A percentile compares a stretch with the other conserved stretches of the same genome.
Evolutionary conservation across 2,888 invertebrate genomes (phyloP).

Genomic region (Colostygia pectinataria): DNA sequence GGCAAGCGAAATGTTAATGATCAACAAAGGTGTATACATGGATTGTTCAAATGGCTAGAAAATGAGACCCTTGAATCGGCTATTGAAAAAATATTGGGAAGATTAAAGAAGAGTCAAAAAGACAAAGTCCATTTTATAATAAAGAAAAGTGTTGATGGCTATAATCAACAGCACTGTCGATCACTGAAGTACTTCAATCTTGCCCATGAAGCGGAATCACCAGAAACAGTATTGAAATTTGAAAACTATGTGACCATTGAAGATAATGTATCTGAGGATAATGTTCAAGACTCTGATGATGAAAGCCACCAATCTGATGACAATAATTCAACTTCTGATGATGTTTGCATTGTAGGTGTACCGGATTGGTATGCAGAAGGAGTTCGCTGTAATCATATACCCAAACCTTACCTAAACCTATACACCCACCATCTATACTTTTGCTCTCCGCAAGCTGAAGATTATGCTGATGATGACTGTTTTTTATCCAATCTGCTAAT

Average conservation of each 20-base stretch:
- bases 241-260: conserved; percentile 1
- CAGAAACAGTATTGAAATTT: conserved; percentile 1
- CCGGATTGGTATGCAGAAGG: conserved; percentile 87
- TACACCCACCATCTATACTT: conserved; percentile 85
- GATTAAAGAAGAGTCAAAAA: conserved; percentile 82
- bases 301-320: conserved; percentile 43
- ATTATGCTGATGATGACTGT: conserved; percentile 83
- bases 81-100: conserved; percentile 85
- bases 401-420: conserved; percentile 87
- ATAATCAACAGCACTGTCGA: conserved; percentile 82
- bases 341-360: conserved; percentile 44
- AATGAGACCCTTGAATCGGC: conserved; percentile 88
- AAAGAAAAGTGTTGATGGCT: conserved; percentile 85
- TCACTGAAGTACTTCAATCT: conserved; percentile 83
- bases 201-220: conserved; percentile 26
- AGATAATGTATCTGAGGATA: conserved; percentile 22
- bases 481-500: conserved; percentile 84
- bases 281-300: conserved; percentile 34
- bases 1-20: conserved; percentile 79
- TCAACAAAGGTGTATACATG: conserved; percentile 87
- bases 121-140: conserved; percentile 81
- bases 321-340: conserved; percentile 35
- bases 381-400: conserved; percentile 84
- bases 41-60: conserved; percentile 89
- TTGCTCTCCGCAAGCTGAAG: conserved; percentile 88